Base-by-base conservation (phyloP, 2,113 vertebrate genomes). In the Notarius quadriscutis region DNA sequence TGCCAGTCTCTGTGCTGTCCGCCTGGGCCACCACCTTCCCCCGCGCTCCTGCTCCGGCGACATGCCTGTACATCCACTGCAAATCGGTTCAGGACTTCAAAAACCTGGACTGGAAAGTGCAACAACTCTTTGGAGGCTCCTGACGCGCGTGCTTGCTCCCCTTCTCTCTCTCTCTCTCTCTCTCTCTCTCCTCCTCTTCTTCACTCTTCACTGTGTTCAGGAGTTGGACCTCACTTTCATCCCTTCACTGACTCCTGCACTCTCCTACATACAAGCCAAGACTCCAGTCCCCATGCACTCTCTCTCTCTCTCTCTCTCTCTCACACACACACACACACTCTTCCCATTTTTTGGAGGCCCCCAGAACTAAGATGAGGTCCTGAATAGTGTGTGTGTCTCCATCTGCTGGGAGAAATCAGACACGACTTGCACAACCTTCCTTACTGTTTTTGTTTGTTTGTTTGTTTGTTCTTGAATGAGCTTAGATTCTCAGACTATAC, bases 331-430 rank as follows among this genome's bases (percentile, higher is more conserved):
- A n/a, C n/a, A n/a, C n/a, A n/a, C n/a, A n/a, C n/a, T n/a, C n/a
- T 91, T 91, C 90, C 88, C 87, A 86, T 89, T 90, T 27, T 89
- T 1, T 34, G 1, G 60, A 71, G 62, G 53, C 27, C 58, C 82
- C 57, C 83, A 74, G 78, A 88, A 25, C 84, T 88, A 51, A 82
- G 87, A 93, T 90, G 92, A 92, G 94, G 89, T 85, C 90, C 91
- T 86, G 82, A 58, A 63, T 53, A 58, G 79, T 55, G 18, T 78
- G 12, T 71, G 72, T 91, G 91, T 89, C 93, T 94, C 95, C 95
- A 90, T 90, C 94, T 81, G 78, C 92, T 69, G 95, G 9, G 87
- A 84, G 65, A 80, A 65, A 69, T 17, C 17, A 1, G 30, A 65
- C 22, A 67, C 1, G 71, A 48, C 22, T 25, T 78, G 48, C 10